Evolutionary conservation across 2,888 invertebrate species (phyloP).

Genomic region (Drosophila kambysellisi): DNA sequence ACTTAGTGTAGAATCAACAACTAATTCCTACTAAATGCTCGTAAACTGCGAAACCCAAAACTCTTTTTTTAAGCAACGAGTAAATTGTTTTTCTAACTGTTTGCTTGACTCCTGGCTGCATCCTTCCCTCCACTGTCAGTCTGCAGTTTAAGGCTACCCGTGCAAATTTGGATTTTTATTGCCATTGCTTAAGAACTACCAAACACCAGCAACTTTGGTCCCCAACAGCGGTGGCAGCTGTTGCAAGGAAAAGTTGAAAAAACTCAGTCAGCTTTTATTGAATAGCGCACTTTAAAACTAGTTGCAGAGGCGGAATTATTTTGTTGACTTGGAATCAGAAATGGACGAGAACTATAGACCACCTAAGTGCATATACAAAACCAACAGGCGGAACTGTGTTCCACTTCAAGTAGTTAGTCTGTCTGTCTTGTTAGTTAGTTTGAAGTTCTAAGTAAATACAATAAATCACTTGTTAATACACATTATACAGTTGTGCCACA

Average conservation of each 20-base stretch:
- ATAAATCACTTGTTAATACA: background rate
- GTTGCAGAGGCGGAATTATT: slow-evolving; percentile 33
- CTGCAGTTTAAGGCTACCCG: slow-evolving; percentile 20
- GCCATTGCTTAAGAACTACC: slow-evolving; percentile 45
- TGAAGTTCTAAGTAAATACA: background rate
- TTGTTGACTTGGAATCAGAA: slow-evolving; percentile 4
- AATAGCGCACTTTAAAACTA: slow-evolving; percentile 24
- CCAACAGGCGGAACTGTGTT: background rate
- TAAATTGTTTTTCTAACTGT: slow-evolving; percentile 39
- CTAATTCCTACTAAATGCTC: slow-evolving; percentile 27
- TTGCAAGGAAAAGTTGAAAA: background rate
- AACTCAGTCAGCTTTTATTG: slow-evolving; percentile 9
- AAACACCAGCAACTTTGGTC: slow-evolving; percentile 41
- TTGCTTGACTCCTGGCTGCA: slow-evolving; percentile 19
- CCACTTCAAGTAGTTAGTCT: background rate
- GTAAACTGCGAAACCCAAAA: slow-evolving; percentile 3
- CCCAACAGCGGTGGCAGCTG: slow-evolving; percentile 5
- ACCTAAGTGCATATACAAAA: slow-evolving; percentile 10
- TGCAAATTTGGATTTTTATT: slow-evolving; percentile 68
- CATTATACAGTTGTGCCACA: background rate
- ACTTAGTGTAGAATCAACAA: slow-evolving; percentile 34
- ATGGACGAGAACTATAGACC: background rate
- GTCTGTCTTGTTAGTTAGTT: background rate
- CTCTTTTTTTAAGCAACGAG: slow-evolving; percentile 5
- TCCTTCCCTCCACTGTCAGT: background rate